Conservation (phyloP, 2,888 invertebrate species). For the Leptodirus hochenwartii region DNA sequence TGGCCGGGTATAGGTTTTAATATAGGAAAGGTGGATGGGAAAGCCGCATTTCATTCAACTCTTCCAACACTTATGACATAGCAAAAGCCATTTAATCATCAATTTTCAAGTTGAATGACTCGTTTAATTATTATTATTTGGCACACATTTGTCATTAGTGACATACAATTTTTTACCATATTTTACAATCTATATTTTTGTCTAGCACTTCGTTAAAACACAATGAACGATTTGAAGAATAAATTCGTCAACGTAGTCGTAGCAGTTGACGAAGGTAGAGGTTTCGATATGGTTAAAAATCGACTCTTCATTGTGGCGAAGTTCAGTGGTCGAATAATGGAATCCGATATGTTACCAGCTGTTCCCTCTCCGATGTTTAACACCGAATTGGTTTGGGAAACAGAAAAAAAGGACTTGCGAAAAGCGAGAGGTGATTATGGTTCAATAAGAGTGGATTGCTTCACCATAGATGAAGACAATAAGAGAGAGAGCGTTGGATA, state of each 20-base stretch:
- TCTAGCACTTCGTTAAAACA: too few species aligned
- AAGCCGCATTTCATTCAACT: too few species aligned
- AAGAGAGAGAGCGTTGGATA: constrained; percentile 47
- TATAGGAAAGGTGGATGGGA: too few species aligned
- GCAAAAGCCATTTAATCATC: too few species aligned
- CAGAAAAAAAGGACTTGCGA: constrained; percentile 48
- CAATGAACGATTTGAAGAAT: constrained; percentile 44
- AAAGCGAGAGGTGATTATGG: constrained; percentile 56
- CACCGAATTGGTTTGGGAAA: constrained; percentile 63
- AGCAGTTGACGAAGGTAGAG: constrained; percentile 45
- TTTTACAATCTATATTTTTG: too few species aligned
- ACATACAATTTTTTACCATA: too few species aligned
- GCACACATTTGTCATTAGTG: too few species aligned
- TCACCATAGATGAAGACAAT: constrained; percentile 32
- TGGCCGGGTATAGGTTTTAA: too few species aligned
- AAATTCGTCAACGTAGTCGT: constrained; percentile 46
- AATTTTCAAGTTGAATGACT: too few species aligned
- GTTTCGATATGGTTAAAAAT: constrained; percentile 22
- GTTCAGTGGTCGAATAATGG: constrained; percentile 25
- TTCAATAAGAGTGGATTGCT: constrained; percentile 55
- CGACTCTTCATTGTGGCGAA: constrained; percentile 21
- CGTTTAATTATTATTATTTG: too few species aligned
- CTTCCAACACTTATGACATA: too few species aligned
- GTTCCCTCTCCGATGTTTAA: constrained; percentile 43
- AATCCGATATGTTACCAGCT: constrained; percentile 44